phyloP scores from a whole-genome alignment of 1,140 invertebrate genomes.

The Drosophila fuyamai region DNA sequence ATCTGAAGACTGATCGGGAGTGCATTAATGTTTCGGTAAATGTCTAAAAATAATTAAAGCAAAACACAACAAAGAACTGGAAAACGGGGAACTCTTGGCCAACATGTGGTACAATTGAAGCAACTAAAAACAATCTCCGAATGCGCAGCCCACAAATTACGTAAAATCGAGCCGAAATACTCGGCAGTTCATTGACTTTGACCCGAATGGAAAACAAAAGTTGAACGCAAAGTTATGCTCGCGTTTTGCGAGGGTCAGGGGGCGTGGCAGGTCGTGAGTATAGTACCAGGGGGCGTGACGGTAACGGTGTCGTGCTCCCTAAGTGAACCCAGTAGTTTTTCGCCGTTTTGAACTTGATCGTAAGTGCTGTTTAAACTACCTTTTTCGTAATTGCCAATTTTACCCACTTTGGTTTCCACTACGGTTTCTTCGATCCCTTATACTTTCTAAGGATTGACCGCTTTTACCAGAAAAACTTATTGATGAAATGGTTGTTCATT shows the following conservation, averaged over 20 bases:
- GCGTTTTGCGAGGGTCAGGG: background rate
- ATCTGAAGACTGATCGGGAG: slow-evolving; percentile 27
- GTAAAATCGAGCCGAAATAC: slow-evolving; percentile 10
- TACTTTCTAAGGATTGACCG: background rate
- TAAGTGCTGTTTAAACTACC: slow-evolving; percentile 1
- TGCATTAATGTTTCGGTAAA: slow-evolving; percentile 25
- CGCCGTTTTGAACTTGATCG: slow-evolving; percentile 7
- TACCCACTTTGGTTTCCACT: background rate
- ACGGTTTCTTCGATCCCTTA: slow-evolving; percentile 5
- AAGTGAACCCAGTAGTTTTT: slow-evolving; percentile 3
- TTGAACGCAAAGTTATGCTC: slow-evolving; percentile 25
- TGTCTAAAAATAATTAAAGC: slow-evolving; percentile 38
- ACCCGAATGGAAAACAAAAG: slow-evolving; percentile 37
- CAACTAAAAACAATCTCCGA: slow-evolving; percentile 27
- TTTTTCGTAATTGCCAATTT: slow-evolving; percentile 28
- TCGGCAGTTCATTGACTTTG: slow-evolving; percentile 42
- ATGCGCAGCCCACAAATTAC: slow-evolving; percentile 32
- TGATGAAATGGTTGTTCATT: too few relatives aligned
- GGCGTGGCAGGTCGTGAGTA: slow-evolving; percentile 20
- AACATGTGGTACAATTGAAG: slow-evolving; percentile 37
- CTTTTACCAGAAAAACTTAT: background rate
- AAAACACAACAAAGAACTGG: slow-evolving; percentile 18
- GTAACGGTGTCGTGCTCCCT: slow-evolving; percentile 20
- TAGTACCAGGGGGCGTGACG: slow-evolving; percentile 35
- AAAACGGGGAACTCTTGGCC: slow-evolving; percentile 5